A percentile compares a stretch with the other conserved stretches of the same genome.
Conservation (phyloP, 2,113 vertebrate species). For the Carassius auratus region DNA sequence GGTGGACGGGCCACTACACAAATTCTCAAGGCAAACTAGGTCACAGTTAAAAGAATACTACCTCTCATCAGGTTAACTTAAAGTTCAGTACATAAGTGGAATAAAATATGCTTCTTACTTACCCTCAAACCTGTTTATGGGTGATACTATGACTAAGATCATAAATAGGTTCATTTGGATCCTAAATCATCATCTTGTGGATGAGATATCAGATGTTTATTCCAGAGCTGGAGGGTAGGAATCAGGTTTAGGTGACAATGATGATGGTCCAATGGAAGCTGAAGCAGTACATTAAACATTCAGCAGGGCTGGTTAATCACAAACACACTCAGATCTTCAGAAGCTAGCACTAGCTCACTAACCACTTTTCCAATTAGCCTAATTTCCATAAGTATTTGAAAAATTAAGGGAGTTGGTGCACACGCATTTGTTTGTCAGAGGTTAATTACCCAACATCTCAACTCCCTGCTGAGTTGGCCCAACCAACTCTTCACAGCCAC, state of each 20-base stretch:
- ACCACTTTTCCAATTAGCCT: not conserved
- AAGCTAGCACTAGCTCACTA: not conserved
- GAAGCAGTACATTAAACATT: not conserved
- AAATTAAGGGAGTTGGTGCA: not conserved
- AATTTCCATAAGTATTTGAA: constrained; percentile 12
- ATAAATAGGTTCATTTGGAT: not conserved
- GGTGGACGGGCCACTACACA: not conserved
- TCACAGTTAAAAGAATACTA: not conserved
- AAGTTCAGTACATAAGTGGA: not conserved
- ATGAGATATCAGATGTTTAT: not conserved
- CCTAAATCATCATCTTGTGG: not conserved
- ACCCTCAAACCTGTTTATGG: not conserved
- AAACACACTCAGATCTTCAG: not conserved
- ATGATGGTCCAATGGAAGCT: not conserved
- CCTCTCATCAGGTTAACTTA: not conserved
- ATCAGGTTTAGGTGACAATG: not conserved
- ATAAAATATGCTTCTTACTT: not conserved
- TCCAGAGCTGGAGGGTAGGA: not conserved
- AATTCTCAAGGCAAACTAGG: not conserved
- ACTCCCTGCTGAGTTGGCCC: not conserved
- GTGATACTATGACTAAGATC: constrained; percentile 1
- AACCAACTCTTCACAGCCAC: not conserved
- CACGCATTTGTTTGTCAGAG: not conserved
- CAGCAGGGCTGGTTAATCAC: not conserved
- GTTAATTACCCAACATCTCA: not conserved